Evolutionary conservation across 2,113 vertebrate genomes (phyloP).

Genomic region (Hyaena hyaena): DNA sequence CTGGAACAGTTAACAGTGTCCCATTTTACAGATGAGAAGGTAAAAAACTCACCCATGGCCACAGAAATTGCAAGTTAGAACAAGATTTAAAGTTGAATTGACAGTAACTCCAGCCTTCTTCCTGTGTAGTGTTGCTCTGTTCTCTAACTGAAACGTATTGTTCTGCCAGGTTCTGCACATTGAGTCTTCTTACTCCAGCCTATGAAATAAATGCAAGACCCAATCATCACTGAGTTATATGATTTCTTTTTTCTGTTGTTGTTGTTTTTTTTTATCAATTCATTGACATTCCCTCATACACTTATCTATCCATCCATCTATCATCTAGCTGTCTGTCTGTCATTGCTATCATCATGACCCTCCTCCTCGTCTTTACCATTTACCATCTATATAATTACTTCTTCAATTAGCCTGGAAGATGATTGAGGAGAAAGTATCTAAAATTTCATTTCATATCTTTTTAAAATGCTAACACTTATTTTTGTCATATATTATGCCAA

Average conservation of each 20-base stretch:
- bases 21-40: not conserved
- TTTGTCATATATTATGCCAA: not conserved
- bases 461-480: not conserved
- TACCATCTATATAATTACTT: not conserved
- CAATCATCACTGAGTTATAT: not conserved
- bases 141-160: not conserved
- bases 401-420: not conserved
- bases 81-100: not conserved
- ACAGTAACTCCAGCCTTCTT: not conserved
- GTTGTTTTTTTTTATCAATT: not conserved
- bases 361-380: not conserved
- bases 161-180: not conserved
- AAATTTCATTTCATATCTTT: not conserved
- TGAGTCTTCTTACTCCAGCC: not conserved
- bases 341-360: not conserved
- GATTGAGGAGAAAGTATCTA: not conserved
- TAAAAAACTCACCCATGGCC: not conserved
- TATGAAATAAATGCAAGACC: not conserved
- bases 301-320: not conserved
- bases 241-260: not conserved
- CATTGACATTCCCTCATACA: not conserved
- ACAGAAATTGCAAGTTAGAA: not conserved
- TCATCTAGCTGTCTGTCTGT: not conserved
- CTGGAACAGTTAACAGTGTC: not conserved
- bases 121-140: not conserved